Conservation (phyloP, 1,140 invertebrate genomes). For the Cephus cinctus region DNA sequence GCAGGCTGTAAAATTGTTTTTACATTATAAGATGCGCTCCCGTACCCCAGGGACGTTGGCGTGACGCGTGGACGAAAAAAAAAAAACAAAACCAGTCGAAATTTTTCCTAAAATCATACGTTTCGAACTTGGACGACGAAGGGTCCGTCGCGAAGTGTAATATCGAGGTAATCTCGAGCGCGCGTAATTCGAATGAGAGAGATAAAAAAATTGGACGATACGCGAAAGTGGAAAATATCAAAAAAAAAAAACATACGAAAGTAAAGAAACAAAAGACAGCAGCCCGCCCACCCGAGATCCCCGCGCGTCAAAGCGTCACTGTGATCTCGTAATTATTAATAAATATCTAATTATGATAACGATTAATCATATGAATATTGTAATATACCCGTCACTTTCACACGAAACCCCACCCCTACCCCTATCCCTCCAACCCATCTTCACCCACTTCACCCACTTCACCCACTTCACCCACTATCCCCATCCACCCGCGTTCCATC, state of each 20-base stretch:
- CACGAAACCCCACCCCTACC: no score
- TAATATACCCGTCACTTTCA: constrained; percentile 35
- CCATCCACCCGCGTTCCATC: constrained; percentile 14
- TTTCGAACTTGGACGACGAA: no score
- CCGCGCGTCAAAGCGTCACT: constrained; percentile 58
- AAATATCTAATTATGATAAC: constrained; percentile 54
- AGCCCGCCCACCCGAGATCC: constrained; percentile 54
- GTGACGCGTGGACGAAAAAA: no score
- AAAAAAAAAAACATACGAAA: constrained; percentile 3
- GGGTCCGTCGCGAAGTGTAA: no score
- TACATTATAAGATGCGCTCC: no score
- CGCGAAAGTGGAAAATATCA: neutral
- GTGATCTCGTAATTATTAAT: constrained; percentile 57
- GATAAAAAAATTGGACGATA: neutral
- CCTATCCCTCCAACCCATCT: no score
- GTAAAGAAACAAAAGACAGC: constrained; percentile 30
- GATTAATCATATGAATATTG: constrained; percentile 53
- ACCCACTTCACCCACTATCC: no score
- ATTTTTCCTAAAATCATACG: neutral
- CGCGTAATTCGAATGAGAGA: neutral
- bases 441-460: no score
- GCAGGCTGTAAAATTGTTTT: constrained; percentile 49
- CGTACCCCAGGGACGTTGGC: no score
- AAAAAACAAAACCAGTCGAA: neutral
- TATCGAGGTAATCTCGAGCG: constrained; percentile 1